phyloP scores from a whole-genome alignment of 23 tunicate species.

The Aplidium turbinatum region DNA sequence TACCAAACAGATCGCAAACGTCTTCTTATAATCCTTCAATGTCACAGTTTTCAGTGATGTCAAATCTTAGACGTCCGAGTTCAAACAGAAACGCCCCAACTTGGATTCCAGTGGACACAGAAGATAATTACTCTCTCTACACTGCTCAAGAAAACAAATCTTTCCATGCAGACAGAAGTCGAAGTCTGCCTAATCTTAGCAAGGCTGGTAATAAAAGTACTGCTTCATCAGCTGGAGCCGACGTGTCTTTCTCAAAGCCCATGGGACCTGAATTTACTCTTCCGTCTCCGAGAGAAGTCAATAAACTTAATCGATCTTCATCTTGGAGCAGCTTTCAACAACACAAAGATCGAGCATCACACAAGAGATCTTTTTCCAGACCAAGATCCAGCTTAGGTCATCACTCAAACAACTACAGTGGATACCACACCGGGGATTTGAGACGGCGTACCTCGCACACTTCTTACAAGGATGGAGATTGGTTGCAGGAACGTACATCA shows the following conservation, averaged over 20 bases:
- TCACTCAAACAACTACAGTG: slow-evolving; percentile 43
- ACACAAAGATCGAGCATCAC: neutral
- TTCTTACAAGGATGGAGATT: neutral
- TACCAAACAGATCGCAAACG: too few relatives aligned
- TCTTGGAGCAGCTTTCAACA: slow-evolving; percentile 29
- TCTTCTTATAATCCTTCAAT: slow-evolving; percentile 15
- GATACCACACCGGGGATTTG: slow-evolving; percentile 66
- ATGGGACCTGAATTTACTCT: slow-evolving; percentile 40
- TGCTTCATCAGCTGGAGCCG: neutral
- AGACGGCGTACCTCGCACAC: slow-evolving; percentile 58
- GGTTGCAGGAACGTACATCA: neutral
- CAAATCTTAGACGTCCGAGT: neutral
- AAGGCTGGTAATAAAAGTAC: neutral
- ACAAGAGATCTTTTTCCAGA: neutral
- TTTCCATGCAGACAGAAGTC: slow-evolving; percentile 14
- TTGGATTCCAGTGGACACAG: slow-evolving; percentile 39
- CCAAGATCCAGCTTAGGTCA: neutral
- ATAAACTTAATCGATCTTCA: slow-evolving; percentile 34
- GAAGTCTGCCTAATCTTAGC: slow-evolving; percentile 53
- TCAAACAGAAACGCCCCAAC: slow-evolving; percentile 20
- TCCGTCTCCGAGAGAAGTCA: slow-evolving; percentile 56
- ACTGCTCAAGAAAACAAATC: slow-evolving; percentile 1
- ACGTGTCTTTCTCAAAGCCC: slow-evolving; percentile 16
- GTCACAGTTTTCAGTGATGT: slow-evolving; percentile 13
- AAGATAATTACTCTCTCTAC: slow-evolving; percentile 44